Conservation (phyloP, 2,888 invertebrate genomes). For the Apotomis capreana region DNA sequence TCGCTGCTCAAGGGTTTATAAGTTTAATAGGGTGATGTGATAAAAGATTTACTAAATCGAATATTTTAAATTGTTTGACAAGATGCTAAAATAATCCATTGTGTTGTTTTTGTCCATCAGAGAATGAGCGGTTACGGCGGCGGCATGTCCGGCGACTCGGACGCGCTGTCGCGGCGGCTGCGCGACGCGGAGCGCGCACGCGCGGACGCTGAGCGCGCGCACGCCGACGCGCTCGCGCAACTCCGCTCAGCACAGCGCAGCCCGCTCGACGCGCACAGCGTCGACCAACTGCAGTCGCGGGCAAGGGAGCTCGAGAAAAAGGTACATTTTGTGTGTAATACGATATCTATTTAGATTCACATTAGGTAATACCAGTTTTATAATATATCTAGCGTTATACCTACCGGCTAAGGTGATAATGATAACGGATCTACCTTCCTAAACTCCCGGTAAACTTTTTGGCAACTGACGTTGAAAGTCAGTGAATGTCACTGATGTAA, state of each 20-base stretch:
- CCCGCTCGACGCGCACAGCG: constrained; percentile 77
- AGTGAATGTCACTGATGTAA: no score
- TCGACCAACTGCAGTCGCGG: constrained; percentile 90
- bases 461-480: no score
- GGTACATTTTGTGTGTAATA: constrained; percentile 69
- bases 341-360: no score
- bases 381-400: no score
- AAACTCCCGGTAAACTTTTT: no score
- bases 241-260: constrained; percentile 82
- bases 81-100: neutral
- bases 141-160: constrained; percentile 72
- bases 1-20: no score
- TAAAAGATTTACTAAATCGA: no score
- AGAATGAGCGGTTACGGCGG: constrained; percentile 76
- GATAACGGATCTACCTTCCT: no score
- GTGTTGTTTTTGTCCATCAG: constrained; percentile 50
- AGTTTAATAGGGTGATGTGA: no score
- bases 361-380: no score
- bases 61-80: no score
- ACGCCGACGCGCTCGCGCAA: constrained; percentile 89
- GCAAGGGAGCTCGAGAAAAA: constrained; percentile 96
- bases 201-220: constrained; percentile 90
- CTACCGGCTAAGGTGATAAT: no score
- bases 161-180: constrained; percentile 87
- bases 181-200: constrained; percentile 91